Percentiles rank a stretch among this genome's conserved stretches.
Evolutionary conservation across 2,113 vertebrate species (phyloP).

Genomic region (Lates calcarifer): DNA sequence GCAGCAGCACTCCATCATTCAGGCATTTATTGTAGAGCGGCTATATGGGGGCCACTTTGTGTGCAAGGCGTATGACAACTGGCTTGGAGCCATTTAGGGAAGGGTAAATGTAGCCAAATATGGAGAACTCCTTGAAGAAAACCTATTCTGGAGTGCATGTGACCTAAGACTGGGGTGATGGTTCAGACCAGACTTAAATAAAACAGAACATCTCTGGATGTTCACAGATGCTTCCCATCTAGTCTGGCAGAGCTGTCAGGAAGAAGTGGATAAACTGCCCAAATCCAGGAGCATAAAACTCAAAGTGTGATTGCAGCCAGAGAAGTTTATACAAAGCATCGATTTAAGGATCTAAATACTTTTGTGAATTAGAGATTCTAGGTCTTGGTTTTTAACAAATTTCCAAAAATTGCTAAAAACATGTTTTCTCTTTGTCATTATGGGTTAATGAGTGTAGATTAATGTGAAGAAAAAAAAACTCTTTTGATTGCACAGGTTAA

Average conservation of each 20-base stretch:
- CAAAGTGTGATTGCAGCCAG: neutral
- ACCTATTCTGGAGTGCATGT: neutral
- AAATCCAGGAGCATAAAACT: neutral
- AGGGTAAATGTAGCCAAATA: neutral
- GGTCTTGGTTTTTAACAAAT: neutral
- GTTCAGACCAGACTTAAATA: neutral
- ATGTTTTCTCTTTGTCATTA: neutral
- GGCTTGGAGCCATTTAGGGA: neutral
- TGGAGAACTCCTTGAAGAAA: neutral
- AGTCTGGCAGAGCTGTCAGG: neutral
- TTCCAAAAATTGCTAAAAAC: neutral
- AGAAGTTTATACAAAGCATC: neutral
- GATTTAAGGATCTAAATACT: neutral
- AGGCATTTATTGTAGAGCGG: neutral
- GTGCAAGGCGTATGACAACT: neutral
- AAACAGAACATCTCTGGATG: neutral
- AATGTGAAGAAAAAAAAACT: conserved; percentile 52
- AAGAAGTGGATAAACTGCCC: neutral
- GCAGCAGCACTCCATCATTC: neutral
- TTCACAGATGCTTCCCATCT: neutral
- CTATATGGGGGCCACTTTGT: neutral
- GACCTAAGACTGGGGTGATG: neutral
- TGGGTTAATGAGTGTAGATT: neutral
- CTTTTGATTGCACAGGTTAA: conserved; percentile 74
- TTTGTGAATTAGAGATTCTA: neutral